Base-by-base conservation (phyloP, 2,113 vertebrate species). In the Petrocephalus zakoni region DNA sequence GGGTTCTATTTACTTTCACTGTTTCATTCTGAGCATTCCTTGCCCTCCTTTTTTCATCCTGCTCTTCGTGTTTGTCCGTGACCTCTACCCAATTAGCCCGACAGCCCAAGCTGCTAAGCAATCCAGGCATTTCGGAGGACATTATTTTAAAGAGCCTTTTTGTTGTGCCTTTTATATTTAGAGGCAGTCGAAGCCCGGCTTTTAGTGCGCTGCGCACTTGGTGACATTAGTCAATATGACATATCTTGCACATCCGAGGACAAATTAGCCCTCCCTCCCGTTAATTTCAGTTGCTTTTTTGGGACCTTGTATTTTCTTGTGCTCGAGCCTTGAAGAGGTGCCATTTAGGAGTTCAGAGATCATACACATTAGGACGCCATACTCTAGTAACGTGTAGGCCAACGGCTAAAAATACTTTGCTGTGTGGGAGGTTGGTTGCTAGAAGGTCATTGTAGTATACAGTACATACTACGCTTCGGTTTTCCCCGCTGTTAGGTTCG, bases 301-400 rank as follows among this genome's bases (percentile, higher is more conserved):
- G 29, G 29, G 88, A 49, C 22, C 34, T 56, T n/a, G 17, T 42
- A 61, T 55, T 37, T 46, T 25, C 64, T 49, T 47, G 78, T 25
- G 42, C 34, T 82, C 87, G 3, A 47, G 42, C 10, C 53, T 22
- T 61, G 55, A 88, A 61, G 78, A 52, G 34, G n/a, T 61, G 55
- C 37, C 53, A 83, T 61, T 84, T 22, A 61, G 15, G 47, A 88
- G 88, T 56, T 88, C 88, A 88, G 78, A 42, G 78, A 53, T 84
- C 68, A 84, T 49, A 64, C n/a, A 83, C 21, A 49, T 53, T 51
- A 88, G n/a, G 22, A 55, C n/a, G 37, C 53, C n/a, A 42, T 78
- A 72, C 29, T 58, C 88, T 22, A 42, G 21, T 19, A 53, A 53
- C 37, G 52, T 72, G 52, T 21, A 64, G 34, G 37, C 52, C 34